These are phyloP conservation scores for Drosophila lowei DNA, from an alignment of 1,140 invertebrate genomes.

Conservation along the genomic window DNA sequence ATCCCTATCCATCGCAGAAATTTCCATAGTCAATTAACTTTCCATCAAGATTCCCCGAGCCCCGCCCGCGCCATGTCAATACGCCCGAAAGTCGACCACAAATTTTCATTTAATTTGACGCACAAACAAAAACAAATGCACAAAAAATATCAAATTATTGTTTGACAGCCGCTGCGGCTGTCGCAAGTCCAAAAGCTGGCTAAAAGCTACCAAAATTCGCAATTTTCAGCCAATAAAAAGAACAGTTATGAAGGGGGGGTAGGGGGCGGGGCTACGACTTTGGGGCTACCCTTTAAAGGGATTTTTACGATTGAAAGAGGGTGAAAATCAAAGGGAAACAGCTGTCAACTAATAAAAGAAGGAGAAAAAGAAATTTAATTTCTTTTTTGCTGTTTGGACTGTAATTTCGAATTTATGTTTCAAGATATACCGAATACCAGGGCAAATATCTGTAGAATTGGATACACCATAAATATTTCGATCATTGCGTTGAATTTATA, in stretches of 20 bases:
- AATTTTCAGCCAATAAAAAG: slow-evolving; percentile 32
- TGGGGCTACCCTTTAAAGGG: too few relatives aligned
- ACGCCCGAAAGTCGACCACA: slow-evolving; percentile 46
- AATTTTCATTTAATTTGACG: slow-evolving; percentile 56
- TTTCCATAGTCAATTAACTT: slow-evolving; percentile 33
- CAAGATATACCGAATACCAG: too few relatives aligned
- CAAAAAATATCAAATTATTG: slow-evolving; percentile 49
- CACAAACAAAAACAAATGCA: slow-evolving; percentile 4
- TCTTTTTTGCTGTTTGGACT: too few relatives aligned
- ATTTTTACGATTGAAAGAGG: not conserved
- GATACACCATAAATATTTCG: too few relatives aligned
- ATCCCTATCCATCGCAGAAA: not conserved
- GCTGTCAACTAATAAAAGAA: too few relatives aligned
- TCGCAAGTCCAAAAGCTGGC: slow-evolving; percentile 16
- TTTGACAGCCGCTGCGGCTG: slow-evolving; percentile 37
- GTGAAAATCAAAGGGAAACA: too few relatives aligned
- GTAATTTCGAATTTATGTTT: too few relatives aligned
- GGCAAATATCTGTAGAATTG: too few relatives aligned
- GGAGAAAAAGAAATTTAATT: too few relatives aligned
- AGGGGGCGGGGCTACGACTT: too few relatives aligned
- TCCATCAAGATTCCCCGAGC: slow-evolving; percentile 6
- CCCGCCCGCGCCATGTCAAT: not conserved
- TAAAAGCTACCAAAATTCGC: slow-evolving; percentile 24
- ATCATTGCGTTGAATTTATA: too few relatives aligned
- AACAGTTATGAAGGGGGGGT: slow-evolving; percentile 36